Evolutionary conservation across 37 sponge, comb jelly and placozoan genomes (phyloP), one percentile per base, ranked within the genome.

Genomic region (Agelas oroides): DNA sequence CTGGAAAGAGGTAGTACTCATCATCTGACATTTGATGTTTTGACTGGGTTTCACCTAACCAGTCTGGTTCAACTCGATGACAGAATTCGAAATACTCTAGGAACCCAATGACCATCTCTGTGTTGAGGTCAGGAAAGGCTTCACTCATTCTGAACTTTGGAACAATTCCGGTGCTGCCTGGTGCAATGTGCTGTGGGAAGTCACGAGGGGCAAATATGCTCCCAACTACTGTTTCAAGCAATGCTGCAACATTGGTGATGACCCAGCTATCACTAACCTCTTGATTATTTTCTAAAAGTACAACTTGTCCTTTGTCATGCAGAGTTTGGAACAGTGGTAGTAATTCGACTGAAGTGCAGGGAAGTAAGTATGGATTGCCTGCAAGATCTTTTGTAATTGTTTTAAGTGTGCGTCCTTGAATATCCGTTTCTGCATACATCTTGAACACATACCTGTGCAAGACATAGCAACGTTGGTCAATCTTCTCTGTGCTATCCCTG

Each of bases 1-100:
- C 70, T 17, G 82, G 82, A 37, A 70, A 81, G 82, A 81, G 70
- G 38, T 58, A 70, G 37, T 52, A 81, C 25, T 55, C 33, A 24
- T 57, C 76, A 57, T 54, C 31, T 21, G 30, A n/a, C n/a, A n/a
- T n/a, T n/a, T n/a, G n/a, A n/a, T n/a, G n/a, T n/a, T n/a, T n/a
- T n/a, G n/a, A n/a, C n/a, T n/a, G n/a, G n/a, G n/a, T n/a, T n/a
- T n/a, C n/a, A n/a, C 30, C 35, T 17, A 28, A 15, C 27, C 27
- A 21, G 35, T 31, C 31, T 75, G 28, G 53, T 34, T 76, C 38
- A 19, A 81, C 57, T 21, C 46, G 52, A 20, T 70, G 71, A 52
- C 82, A 81, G 54, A 81, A 70, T 55, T 81, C 82, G 25, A 70
- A 53, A 5, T 55, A 28, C 15, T 53, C 53, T 58, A 81, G 41